A percentile compares a stretch with the other conserved stretches of the same genome.
These are phyloP conservation scores for Diceros bicornis DNA, from an alignment of 2,797 vertebrate genomes.

Conservation along the genomic window DNA sequence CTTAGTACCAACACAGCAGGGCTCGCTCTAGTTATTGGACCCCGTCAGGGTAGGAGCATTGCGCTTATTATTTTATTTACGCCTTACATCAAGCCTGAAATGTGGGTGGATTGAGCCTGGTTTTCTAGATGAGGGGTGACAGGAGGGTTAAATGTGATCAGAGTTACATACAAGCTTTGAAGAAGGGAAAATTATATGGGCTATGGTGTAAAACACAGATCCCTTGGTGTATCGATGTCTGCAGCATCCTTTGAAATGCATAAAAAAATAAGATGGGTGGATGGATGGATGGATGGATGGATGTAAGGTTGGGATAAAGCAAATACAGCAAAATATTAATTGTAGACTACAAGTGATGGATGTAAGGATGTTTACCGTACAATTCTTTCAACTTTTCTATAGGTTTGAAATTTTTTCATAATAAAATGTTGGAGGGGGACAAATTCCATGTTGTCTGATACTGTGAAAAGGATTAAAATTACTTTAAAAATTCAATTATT, in stretches of 20 bases:
- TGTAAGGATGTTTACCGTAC: neutral
- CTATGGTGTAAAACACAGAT: neutral
- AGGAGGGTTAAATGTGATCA: neutral
- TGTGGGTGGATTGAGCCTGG: neutral
- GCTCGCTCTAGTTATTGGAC: neutral
- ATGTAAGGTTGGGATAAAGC: neutral
- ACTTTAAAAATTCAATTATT: slow-evolving; percentile 11
- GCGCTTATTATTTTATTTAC: neutral
- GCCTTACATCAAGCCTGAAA: neutral
- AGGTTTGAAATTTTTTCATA: slow-evolving; percentile 34
- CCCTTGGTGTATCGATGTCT: neutral
- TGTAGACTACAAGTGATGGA: neutral
- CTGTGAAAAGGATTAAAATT: neutral
- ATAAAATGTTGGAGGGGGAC: neutral
- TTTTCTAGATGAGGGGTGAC: neutral
- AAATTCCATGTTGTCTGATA: neutral
- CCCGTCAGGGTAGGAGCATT: neutral
- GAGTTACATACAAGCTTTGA: neutral
- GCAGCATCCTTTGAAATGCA: neutral
- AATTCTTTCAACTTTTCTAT: neutral
- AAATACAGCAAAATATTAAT: neutral
- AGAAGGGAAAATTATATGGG: neutral
- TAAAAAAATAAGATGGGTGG: neutral
- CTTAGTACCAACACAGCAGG: neutral
- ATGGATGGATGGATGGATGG: neutral